These are phyloP conservation scores for Anastrepha ludens DNA, from an alignment of 1,140 invertebrate genomes.

Conservation along the genomic window DNA sequence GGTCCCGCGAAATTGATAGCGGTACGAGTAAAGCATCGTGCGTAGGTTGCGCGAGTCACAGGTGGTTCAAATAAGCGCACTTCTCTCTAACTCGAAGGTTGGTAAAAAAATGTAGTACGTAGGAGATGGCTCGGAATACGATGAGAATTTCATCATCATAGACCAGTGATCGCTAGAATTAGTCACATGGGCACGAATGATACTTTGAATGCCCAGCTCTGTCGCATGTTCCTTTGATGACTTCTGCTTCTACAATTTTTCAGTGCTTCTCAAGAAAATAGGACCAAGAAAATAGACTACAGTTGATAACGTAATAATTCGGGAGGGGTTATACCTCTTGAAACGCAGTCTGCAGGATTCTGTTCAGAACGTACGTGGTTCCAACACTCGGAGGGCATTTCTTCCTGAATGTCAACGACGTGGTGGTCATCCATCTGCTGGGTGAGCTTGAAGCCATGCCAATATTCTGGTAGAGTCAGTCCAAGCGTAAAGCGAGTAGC, in stretches of 20 bases:
- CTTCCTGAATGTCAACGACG: neutral
- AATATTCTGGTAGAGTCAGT: neutral
- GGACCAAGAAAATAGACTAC: neutral
- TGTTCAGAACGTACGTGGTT: neutral
- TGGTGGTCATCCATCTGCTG: neutral
- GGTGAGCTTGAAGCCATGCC: neutral
- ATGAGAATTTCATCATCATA: neutral
- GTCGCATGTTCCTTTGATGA: neutral
- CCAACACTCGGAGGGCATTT: neutral
- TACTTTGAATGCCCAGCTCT: neutral
- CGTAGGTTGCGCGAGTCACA: neutral
- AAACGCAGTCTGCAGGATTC: neutral
- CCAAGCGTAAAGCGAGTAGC: neutral
- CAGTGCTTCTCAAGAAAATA: neutral
- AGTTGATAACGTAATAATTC: neutral
- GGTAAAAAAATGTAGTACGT: neutral
- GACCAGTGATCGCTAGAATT: neutral
- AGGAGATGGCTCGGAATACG: neutral
- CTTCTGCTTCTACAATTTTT: neutral
- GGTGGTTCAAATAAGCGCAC: neutral
- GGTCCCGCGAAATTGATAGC: constrained; percentile 53
- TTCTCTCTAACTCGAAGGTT: neutral
- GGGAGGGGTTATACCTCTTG: neutral
- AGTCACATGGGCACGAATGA: neutral
- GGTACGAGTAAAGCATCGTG: constrained; percentile 3